Evolutionary conservation across 2,888 invertebrate genomes (phyloP), one percentile per base, ranked within the genome.

Genomic region (Drosophila crucigera): DNA sequence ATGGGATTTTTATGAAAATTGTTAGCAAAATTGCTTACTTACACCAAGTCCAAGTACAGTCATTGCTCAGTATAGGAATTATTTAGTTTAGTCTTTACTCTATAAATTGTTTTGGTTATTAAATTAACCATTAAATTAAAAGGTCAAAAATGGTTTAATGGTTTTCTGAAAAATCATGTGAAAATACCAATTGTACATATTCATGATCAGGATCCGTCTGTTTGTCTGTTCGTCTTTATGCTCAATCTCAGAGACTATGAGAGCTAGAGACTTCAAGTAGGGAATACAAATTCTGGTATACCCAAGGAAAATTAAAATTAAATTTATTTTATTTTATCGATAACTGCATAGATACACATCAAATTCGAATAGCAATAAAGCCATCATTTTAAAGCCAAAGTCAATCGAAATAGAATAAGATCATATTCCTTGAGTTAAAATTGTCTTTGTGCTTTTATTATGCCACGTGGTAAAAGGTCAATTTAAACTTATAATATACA

Each of bases 1-100:
- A 73, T 59, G 30, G 37, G 3, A 35, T 47, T 73, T 52, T 67
- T 53, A 25, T 22, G 33, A 22, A 56, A 56, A 61, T 55, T 49
- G 25, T 39, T 35, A 49, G 9, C 31, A 28, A 70, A 70, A 33
- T 63, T 33, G 19, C 53, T 69, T 68, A n/a, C 33, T 14, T 30
- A 37, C 37, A 22, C 4, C 16, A 58, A 16, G 10, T 25, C 25
- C 25, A 25, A 25, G 25, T 25, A 25, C 25, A 25, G 25, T 25
- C n/a, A 22, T 43, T 19, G 41, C 41, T 22, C 6, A 30, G 41
- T 41, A 41, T 5, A 16, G 10, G 16, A 3, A 43, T 41, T 30
- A 41, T 22, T 16, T 10, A 16, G n/a, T 9, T 19, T 4, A 19
- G 35, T 11, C 25, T 16, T 54, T 22, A 10, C 16, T 25, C 22